Evolutionary conservation across 2,888 invertebrate species (phyloP).

Genomic region (Griposia aprilina): DNA sequence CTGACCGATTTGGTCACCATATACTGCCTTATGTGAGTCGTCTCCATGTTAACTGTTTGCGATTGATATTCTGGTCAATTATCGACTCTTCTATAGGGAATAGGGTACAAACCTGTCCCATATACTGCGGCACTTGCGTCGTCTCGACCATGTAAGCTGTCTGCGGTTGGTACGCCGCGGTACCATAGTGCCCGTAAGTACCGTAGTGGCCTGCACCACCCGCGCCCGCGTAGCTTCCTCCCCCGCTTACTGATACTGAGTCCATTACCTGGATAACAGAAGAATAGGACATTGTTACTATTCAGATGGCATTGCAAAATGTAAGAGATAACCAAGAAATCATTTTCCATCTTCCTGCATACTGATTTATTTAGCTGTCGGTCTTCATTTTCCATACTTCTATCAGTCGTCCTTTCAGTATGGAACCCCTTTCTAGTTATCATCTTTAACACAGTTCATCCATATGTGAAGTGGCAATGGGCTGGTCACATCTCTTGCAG

Average conservation of each 20-base stretch:
- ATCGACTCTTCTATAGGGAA: rapidly evolving
- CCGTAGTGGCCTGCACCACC: constrained; percentile 86
- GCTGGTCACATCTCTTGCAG: too few species aligned
- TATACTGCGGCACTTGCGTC: constrained; percentile 86
- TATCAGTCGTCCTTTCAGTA: too few species aligned
- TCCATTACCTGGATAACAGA: constrained; percentile 83
- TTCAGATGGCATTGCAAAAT: too few species aligned
- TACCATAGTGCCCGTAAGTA: constrained; percentile 88
- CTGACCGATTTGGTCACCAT: not conserved
- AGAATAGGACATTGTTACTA: too few species aligned
- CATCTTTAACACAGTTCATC: too few species aligned
- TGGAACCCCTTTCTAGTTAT: too few species aligned
- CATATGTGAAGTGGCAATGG: too few species aligned
- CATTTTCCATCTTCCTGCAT: too few species aligned
- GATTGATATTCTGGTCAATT: not conserved
- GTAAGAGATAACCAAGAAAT: too few species aligned
- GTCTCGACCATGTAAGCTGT: constrained; percentile 88
- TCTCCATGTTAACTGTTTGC: not conserved
- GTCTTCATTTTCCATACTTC: too few species aligned
- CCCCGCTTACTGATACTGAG: constrained; percentile 86
- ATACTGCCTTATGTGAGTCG: not conserved
- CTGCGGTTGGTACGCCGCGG: constrained; percentile 85
- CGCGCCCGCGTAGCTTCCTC: constrained; percentile 81
- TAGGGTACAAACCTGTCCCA: constrained; percentile 83
- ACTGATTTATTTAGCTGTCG: too few species aligned